These are phyloP conservation scores for Petrosia ficiformis DNA, from an alignment of 37 sponge, comb jelly and placozoan genomes.

Conservation along the genomic window DNA sequence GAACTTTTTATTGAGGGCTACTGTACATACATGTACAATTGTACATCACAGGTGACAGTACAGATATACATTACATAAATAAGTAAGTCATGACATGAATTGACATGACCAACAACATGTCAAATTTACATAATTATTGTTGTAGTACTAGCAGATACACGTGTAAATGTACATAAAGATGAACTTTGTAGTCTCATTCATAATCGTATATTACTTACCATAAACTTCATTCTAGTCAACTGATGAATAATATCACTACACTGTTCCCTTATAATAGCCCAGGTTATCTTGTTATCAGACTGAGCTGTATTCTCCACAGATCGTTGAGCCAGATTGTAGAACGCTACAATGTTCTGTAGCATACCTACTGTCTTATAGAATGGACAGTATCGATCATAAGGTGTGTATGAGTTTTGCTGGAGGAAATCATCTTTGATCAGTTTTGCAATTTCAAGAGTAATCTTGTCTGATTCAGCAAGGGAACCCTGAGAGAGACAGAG, in stretches of 20 bases:
- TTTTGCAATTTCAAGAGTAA: slow-evolving; percentile 93
- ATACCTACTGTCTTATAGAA: slow-evolving; percentile 99
- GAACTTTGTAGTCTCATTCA: too few species aligned
- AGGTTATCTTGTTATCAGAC: slow-evolving; percentile 94
- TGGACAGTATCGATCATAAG: slow-evolving; percentile 93
- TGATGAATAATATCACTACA: slow-evolving; percentile 77
- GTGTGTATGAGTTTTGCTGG: slow-evolving; percentile 96
- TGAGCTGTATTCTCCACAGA: slow-evolving; percentile 92
- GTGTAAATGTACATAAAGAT: too few species aligned
- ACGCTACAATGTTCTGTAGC: slow-evolving; percentile 90
- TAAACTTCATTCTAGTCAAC: slow-evolving; percentile 95
- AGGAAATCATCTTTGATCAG: slow-evolving; percentile 98
- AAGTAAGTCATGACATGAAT: too few species aligned
- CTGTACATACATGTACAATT: too few species aligned
- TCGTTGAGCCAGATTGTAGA: slow-evolving; percentile 90
- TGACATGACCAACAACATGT: too few species aligned
- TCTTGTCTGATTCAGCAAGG: slow-evolving; percentile 95
- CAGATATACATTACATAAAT: too few species aligned
- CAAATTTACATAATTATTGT: neutral
- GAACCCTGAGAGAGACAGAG: slow-evolving; percentile 81
- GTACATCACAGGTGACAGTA: too few species aligned
- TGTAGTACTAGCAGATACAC: neutral
- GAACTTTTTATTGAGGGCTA: too few species aligned
- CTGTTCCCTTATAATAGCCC: slow-evolving; percentile 89
- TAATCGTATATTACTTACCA: slow-evolving; percentile 57